Evolutionary conservation across 1,140 invertebrate species (phyloP).

Genomic region (Tetramorium alpestre): DNA sequence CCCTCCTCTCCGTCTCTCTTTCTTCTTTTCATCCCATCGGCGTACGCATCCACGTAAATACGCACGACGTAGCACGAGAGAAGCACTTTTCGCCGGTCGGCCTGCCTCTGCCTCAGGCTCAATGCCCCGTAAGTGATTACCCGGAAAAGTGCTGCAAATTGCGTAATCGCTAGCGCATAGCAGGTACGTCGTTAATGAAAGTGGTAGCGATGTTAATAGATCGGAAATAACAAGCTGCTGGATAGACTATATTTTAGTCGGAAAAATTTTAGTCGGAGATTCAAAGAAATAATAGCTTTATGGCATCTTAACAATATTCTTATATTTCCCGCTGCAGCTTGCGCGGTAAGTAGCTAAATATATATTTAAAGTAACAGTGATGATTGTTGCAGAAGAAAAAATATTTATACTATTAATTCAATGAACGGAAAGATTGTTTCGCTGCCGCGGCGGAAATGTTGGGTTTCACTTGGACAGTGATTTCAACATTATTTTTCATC

Average conservation of each 20-base stretch:
- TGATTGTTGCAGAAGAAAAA: constrained; percentile 23
- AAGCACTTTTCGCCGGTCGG: background rate
- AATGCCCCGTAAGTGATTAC: constrained; percentile 29
- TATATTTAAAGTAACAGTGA: background rate
- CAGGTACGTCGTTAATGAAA: constrained; percentile 4
- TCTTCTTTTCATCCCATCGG: constrained; percentile 48
- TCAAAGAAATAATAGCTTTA: background rate
- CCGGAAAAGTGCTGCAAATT: constrained; percentile 42
- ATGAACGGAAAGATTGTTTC: constrained; percentile 35
- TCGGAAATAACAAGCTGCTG: background rate
- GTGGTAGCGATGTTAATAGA: background rate
- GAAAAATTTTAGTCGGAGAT: background rate
- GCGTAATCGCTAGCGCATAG: constrained; percentile 1
- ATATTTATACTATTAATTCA: constrained; percentile 12
- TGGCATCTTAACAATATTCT: background rate
- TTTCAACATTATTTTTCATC: constrained; percentile 39
- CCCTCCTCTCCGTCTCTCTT: constrained; percentile 1
- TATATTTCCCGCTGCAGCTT: background rate
- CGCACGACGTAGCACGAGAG: background rate
- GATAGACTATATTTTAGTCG: background rate
- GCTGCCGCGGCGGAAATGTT: background rate
- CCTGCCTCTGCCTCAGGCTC: background rate
- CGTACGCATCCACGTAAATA: constrained; percentile 61
- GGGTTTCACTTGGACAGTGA: background rate
- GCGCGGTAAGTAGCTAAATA: background rate